Evolutionary conservation across 2,113 vertebrate species (phyloP), one percentile per base, ranked within the genome.

Genomic region (Junco hyemalis): DNA sequence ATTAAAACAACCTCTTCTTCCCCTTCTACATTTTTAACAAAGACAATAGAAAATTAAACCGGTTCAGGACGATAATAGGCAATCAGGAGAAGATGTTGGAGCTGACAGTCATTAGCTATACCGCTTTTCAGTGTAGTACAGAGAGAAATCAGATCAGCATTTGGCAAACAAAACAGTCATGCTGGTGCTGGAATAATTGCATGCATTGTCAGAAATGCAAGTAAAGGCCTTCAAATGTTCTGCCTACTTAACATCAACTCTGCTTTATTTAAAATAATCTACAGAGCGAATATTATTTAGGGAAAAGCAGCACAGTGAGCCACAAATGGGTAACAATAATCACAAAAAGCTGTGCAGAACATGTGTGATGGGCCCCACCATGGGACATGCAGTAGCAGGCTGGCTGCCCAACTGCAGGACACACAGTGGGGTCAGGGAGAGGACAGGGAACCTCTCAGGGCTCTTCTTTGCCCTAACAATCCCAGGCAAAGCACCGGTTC

Each of bases 1-100:
- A 56, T 31, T 83, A 54, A 92, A 93, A 74, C 48, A 81, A 72
- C n/a, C 8, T 81, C 54, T 82, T 81, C 72, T 85, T 93, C 47
- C 21, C 33, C n/a, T 76, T 86, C 60, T 77, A 77, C 36, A 60
- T 68, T 92, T 92, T 95, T 60, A 93, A 76, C 80, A 80, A 86
- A 90, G 59, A 74, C 90, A 88, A 82, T 35, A 86, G 60, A 91
- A 84, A 91, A 85, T 69, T 53, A 76, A 81, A 79, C 70, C 26
- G 33, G 61, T 95, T 92, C 63, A 70, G 48, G 35, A 81, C 63
- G 87, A 89, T 73, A 95, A 78, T 38, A 95, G 61, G 61, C 36
- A 81, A 85, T 70, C 28, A 80, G 20, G n/a, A 88, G 87, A 86
- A 91, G 38, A 71, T 64, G 54, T 33, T 84, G 56, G 64, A 87